A percentile compares a stretch with the other conserved stretches of the same genome.
phyloP scores from a whole-genome alignment of 2,888 invertebrate species.

The Lottia gigantea region DNA sequence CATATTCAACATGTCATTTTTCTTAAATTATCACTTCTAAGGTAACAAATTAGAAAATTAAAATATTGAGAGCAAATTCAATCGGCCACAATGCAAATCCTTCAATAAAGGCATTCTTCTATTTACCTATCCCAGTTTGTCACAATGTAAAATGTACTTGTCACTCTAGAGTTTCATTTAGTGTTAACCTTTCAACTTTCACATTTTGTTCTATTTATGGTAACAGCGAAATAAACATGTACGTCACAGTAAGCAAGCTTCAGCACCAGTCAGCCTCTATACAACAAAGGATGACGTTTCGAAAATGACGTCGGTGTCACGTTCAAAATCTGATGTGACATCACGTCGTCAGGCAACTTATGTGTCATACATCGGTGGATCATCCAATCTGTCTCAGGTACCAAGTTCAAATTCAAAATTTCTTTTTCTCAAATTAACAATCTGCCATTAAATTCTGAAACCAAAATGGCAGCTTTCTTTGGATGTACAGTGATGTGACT shows the following conservation, averaged over 20 bases:
- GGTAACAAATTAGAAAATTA: too few species aligned
- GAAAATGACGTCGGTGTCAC: slow-evolving; percentile 36
- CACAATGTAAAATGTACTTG: too few species aligned
- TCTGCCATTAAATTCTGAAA: too few species aligned
- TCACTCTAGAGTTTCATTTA: not conserved
- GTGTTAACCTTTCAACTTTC: slow-evolving; percentile 10
- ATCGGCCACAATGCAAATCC: too few species aligned
- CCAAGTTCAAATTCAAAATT: not conserved
- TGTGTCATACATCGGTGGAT: not conserved
- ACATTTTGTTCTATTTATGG: slow-evolving; percentile 22
- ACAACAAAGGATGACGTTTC: slow-evolving; percentile 31
- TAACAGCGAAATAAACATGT: slow-evolving; percentile 40
- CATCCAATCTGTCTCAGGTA: not conserved
- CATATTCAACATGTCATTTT: too few species aligned
- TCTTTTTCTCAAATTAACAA: not conserved
- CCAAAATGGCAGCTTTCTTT: not conserved
- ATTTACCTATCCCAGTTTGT: too few species aligned
- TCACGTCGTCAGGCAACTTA: slow-evolving; percentile 26
- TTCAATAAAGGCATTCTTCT: too few species aligned
- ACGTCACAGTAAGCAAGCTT: slow-evolving; percentile 55
- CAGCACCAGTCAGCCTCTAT: slow-evolving; percentile 52
- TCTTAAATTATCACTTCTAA: too few species aligned
- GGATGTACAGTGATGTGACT: not conserved
- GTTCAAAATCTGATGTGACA: slow-evolving; percentile 54
- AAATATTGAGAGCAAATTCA: too few species aligned